A percentile compares a stretch with the other conserved stretches of the same genome.
phyloP scores from a whole-genome alignment of 2,113 vertebrate genomes.

The Notarius quadriscutis region DNA sequence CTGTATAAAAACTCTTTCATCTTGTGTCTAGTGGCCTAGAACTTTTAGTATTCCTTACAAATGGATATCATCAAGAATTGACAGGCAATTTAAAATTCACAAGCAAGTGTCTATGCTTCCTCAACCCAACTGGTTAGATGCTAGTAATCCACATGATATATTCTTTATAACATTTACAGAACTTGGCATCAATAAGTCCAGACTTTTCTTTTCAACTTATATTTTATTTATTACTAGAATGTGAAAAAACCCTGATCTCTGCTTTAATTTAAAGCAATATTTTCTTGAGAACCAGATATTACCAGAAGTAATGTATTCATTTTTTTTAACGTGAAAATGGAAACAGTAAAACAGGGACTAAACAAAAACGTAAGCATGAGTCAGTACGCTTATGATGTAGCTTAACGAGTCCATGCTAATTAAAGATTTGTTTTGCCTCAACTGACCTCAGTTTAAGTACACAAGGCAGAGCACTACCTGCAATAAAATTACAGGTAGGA shows the following conservation, averaged over 20 bases:
- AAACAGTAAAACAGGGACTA: neutral
- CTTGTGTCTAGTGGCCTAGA: neutral
- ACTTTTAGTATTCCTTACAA: neutral
- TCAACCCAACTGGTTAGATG: neutral
- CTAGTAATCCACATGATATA: neutral
- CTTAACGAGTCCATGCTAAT: neutral
- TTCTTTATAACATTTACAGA: neutral
- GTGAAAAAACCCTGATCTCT: neutral
- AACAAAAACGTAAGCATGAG: neutral
- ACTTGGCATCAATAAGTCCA: neutral
- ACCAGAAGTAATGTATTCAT: neutral
- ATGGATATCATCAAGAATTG: neutral
- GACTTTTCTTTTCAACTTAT: neutral
- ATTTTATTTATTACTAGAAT: neutral
- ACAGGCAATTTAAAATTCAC: neutral
- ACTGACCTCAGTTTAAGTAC: slow-evolving; percentile 26
- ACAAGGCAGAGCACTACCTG: slow-evolving; percentile 29
- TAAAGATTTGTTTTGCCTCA: slow-evolving; percentile 13
- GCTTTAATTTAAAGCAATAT: neutral
- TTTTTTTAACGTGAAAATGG: neutral
- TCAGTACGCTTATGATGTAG: neutral
- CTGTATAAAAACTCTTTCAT: neutral
- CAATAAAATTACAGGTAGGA: slow-evolving; percentile 26
- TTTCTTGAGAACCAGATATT: neutral
- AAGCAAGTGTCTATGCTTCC: neutral